Evolutionary conservation across 1,140 invertebrate species (phyloP).

Genomic region (Brachionus calyciflorus): DNA sequence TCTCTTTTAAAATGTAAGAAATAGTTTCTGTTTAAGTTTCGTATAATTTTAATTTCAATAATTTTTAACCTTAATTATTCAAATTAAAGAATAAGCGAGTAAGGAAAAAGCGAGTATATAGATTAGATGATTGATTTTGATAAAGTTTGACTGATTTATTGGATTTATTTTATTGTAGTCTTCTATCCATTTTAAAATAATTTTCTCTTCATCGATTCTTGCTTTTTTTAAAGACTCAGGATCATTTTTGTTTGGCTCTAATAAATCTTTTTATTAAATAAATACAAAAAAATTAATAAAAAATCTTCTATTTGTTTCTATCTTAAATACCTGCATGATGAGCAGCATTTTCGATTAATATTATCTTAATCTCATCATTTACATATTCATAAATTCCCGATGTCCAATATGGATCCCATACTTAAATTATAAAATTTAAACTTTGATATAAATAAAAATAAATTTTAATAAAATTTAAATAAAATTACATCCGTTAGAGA

Average conservation of each 20-base stretch:
- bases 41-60: too few relatives aligned
- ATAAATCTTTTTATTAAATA: constrained; percentile 70
- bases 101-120: too few relatives aligned
- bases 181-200: constrained; percentile 71
- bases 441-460: too few relatives aligned
- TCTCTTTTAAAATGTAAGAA: too few relatives aligned
- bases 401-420: constrained; percentile 85
- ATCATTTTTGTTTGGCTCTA: constrained; percentile 70
- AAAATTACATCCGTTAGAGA: constrained; percentile 27
- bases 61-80: too few relatives aligned
- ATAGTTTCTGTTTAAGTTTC: too few relatives aligned
- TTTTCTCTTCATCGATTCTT: constrained; percentile 67
- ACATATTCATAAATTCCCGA: constrained; percentile 69
- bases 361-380: constrained; percentile 75
- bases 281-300: constrained; percentile 68
- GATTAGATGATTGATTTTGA: too few relatives aligned
- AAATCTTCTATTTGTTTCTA: constrained; percentile 78
- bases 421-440: constrained; percentile 38
- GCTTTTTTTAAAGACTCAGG: constrained; percentile 70
- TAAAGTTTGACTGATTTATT: too few relatives aligned
- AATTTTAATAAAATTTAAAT: too few relatives aligned
- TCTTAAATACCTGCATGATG: constrained; percentile 55
- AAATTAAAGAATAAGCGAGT: too few relatives aligned
- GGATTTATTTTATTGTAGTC: not conserved
- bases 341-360: constrained; percentile 68